Base-by-base conservation (phyloP, 1,140 invertebrate genomes). In the Halyomorpha halys region DNA sequence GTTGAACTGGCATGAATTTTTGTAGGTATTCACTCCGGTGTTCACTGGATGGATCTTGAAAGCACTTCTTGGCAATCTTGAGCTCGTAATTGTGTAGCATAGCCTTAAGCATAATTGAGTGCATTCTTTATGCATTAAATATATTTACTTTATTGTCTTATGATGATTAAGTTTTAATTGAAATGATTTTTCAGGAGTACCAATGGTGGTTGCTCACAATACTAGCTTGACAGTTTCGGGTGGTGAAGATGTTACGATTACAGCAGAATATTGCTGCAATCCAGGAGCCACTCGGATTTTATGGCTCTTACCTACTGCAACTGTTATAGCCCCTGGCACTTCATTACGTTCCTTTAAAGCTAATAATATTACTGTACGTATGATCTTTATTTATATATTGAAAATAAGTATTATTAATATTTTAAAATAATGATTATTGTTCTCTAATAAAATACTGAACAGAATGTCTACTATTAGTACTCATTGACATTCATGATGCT, bases 191-290 rank as follows among this genome's bases (percentile, higher is more conserved):
- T 2, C 73, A 83, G 82, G 82, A 53, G 75, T 75, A 56, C 82
- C 82, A 19, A 77, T 79, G 68, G 76, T 83, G 27, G 77, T 79
- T 65, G 79, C 80, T 9, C 72, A 75, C 18, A 79, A 76, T 63
- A 76, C 76, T 59, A 78, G 76, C 3, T 71, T 82, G 65, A 78
- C 76, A 62, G 79, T 79, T 2, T 75, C 79, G 54, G 74, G 79
- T 59, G 82, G 82, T 3, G 74, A 79, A 47, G 69, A 75, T 0
- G 69, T 81, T 49, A 74, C 76, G 59, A 70, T 84, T 1, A 72
- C 77, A 30, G 78, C 81, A 3, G 79, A 82, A 66, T 81, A 82
- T 68, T 83, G 82, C 70, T 79, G 81, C 19, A 79, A 80, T 63
- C 82, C 81, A 0, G 72, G 73, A 47, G 79, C 80, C 63, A 77